phyloP scores from a whole-genome alignment of 2,888 invertebrate species.

The Dryadula phaetusa region DNA sequence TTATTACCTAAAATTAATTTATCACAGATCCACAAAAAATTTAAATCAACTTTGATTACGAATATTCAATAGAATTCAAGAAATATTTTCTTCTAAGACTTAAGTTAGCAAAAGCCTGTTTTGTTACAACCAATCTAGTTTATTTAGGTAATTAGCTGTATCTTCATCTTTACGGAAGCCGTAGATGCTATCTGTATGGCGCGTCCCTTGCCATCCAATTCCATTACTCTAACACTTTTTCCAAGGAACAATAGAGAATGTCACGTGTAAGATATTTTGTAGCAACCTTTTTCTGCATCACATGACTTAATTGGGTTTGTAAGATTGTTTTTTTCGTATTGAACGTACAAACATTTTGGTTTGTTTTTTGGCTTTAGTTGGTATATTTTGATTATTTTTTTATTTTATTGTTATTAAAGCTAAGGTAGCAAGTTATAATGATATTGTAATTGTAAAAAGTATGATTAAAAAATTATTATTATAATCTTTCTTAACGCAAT shows the following conservation, averaged over 20 bases:
- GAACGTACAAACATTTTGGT: slow-evolving; percentile 5
- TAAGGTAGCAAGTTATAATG: no score
- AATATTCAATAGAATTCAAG: neutral
- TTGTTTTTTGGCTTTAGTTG: neutral
- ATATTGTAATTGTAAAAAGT: no score
- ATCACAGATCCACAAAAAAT: no score
- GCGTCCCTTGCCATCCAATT: slow-evolving; percentile 64
- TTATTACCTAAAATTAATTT: no score
- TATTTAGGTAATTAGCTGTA: slow-evolving; percentile 71
- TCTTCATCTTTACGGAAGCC: slow-evolving; percentile 51
- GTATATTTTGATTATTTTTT: neutral
- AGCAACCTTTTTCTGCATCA: slow-evolving; percentile 36
- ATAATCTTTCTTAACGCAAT: no score
- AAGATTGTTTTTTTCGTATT: slow-evolving; percentile 36
- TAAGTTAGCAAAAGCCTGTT: neutral
- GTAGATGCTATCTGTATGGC: slow-evolving; percentile 63
- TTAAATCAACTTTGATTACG: neutral
- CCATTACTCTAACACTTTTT: slow-evolving; percentile 65
- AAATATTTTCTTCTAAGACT: neutral
- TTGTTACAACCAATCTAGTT: slow-evolving; percentile 46
- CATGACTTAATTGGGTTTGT: slow-evolving; percentile 47
- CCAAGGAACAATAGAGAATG: slow-evolving; percentile 52
- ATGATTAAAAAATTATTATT: no score
- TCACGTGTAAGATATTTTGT: slow-evolving; percentile 37
- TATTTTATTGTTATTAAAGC: neutral